Percentiles rank a stretch among this genome's conserved stretches.
phyloP scores from a whole-genome alignment of 2,888 invertebrate genomes.

The Uloborus plumipes region DNA sequence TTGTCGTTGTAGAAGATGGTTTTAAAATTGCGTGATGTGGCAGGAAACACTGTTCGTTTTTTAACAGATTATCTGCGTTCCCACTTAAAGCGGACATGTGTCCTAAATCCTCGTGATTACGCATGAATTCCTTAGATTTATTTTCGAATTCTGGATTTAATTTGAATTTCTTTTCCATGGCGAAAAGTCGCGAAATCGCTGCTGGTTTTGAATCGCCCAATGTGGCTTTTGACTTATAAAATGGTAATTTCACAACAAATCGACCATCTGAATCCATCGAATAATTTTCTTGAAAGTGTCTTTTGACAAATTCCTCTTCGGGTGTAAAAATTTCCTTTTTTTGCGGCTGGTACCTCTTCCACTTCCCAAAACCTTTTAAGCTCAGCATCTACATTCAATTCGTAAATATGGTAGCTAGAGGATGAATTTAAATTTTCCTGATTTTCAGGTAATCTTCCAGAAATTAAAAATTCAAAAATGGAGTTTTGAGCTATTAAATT shows the following conservation, averaged over 20 bases:
- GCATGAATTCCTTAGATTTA: background rate
- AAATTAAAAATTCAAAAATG: background rate
- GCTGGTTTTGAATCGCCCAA: background rate
- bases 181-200: background rate
- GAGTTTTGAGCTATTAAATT: conserved; percentile 1
- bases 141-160: background rate
- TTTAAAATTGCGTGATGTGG: background rate
- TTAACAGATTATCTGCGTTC: no score
- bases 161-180: background rate
- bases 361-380: background rate
- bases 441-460: background rate
- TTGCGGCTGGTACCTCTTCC: background rate
- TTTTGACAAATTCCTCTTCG: background rate
- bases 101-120: background rate
- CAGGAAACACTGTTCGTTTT: background rate
- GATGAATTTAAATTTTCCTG: background rate
- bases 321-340: background rate
- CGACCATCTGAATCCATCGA: background rate
- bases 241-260: background rate
- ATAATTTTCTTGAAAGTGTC: background rate
- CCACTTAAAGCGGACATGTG: background rate
- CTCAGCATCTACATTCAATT: background rate
- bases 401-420: background rate
- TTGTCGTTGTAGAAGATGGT: background rate
- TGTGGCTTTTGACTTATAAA: background rate